phyloP scores from a whole-genome alignment of 2,888 invertebrate genomes.

The Operophtera brumata region DNA sequence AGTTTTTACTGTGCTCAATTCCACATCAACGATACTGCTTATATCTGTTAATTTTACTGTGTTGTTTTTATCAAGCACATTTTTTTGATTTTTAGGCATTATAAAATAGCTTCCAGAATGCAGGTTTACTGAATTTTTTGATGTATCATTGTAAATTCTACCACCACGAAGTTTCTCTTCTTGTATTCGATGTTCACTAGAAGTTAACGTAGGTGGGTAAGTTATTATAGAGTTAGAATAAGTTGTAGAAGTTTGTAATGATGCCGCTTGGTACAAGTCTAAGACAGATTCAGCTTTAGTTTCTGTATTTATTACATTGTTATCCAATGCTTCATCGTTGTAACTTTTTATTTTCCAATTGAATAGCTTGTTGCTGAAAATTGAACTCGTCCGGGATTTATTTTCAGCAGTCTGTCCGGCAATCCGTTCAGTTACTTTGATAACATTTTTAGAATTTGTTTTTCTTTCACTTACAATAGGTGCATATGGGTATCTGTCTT shows the following conservation, averaged over 20 bases:
- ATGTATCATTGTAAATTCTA: conserved; percentile 5
- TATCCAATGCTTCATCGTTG: conserved; percentile 8
- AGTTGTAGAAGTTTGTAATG: conserved; percentile 31
- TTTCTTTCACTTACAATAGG: conserved; percentile 28
- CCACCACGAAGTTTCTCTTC: conserved; percentile 30
- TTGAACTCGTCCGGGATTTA: conserved; percentile 27
- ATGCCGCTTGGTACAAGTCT: conserved; percentile 35
- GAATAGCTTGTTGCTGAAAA: conserved; percentile 30
- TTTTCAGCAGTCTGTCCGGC: background rate
- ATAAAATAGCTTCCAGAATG: conserved; percentile 43
- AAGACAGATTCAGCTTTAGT: conserved; percentile 32
- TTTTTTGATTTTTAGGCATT: conserved; percentile 40
- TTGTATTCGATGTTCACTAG: conserved; percentile 31
- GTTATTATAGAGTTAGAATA: conserved; percentile 56
- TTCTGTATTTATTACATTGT: conserved; percentile 22
- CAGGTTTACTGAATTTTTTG: conserved; percentile 35
- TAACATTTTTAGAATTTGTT: conserved; percentile 1
- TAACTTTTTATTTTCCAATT: conserved; percentile 32
- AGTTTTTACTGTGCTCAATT: background rate
- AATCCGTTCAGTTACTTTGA: background rate
- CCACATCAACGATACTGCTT: conserved; percentile 3
- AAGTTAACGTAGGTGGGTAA: conserved; percentile 48
- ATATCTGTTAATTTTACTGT: conserved; percentile 11
- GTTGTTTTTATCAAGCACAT: conserved; percentile 22
- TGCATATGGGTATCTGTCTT: conserved; percentile 61